These are phyloP conservation scores for Macrotus californicus DNA, from an alignment of 2,113 vertebrate species.

Conservation along the genomic window DNA sequence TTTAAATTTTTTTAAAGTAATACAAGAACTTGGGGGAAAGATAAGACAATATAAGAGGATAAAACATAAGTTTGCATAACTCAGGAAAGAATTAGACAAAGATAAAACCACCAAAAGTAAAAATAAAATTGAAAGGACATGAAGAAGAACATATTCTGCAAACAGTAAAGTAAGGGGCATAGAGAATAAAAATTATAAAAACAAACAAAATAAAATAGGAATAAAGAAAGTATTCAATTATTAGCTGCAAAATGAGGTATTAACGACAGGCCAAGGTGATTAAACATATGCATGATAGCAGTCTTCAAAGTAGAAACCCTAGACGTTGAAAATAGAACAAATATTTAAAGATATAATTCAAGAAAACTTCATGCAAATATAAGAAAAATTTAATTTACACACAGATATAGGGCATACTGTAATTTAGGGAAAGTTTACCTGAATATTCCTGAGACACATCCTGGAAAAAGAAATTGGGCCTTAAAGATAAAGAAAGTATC, in stretches of 20 bases:
- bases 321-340: background rate
- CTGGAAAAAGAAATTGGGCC: background rate
- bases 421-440: background rate
- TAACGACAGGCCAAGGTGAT: background rate
- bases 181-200: background rate
- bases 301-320: background rate
- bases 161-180: background rate
- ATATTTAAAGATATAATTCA: background rate
- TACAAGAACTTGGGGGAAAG: background rate
- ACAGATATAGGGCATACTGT: background rate
- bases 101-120: background rate
- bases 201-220: background rate
- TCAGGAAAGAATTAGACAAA: background rate
- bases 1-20: background rate
- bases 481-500: background rate
- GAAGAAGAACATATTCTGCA: background rate
- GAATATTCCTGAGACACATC: background rate
- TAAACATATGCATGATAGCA: background rate
- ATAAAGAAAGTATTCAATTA: conserved; percentile 2
- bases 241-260: background rate
- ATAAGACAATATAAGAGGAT: background rate
- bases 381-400: background rate
- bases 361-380: background rate
- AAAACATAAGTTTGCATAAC: background rate
- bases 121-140: background rate